Conservation (phyloP, 2,797 vertebrate species). For the Nasua narica region DNA sequence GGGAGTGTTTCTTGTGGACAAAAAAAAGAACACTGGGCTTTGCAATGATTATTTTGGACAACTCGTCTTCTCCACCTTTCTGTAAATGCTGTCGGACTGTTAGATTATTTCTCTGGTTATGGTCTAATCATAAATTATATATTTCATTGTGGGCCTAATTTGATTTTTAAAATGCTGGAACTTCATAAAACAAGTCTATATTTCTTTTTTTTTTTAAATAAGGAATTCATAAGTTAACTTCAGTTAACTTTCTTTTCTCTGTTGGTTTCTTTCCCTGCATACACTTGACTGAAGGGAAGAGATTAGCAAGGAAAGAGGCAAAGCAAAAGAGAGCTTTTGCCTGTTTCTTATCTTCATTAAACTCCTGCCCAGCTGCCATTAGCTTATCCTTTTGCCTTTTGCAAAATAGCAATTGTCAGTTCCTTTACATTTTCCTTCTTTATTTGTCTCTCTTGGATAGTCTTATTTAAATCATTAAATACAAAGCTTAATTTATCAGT, state of each 20-base stretch:
- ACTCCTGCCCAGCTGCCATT: background rate
- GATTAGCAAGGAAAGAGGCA: background rate
- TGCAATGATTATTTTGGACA: slow-evolving; percentile 10
- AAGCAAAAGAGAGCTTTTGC: background rate
- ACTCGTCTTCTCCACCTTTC: slow-evolving; percentile 19
- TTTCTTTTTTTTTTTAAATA: background rate
- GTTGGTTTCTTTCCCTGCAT: background rate
- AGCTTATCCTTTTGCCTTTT: background rate
- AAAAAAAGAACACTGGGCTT: slow-evolving; percentile 24
- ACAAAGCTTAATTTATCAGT: background rate
- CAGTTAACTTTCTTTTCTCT: background rate
- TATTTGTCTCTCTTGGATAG: background rate
- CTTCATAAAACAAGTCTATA: background rate
- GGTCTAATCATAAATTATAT: background rate
- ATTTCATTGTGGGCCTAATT: background rate
- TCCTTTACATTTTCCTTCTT: background rate
- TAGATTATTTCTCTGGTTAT: background rate
- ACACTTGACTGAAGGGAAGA: background rate
- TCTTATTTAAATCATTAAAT: slow-evolving; percentile 4
- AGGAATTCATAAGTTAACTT: background rate
- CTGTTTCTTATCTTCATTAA: background rate
- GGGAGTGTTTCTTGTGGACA: slow-evolving; percentile 27
- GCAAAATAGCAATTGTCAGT: background rate
- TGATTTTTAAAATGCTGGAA: slow-evolving; percentile 16
- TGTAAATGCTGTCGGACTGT: background rate